Evolutionary conservation across 2,113 vertebrate genomes (phyloP), one percentile per base, ranked within the genome.

Genomic region (Chamaea fasciata): DNA sequence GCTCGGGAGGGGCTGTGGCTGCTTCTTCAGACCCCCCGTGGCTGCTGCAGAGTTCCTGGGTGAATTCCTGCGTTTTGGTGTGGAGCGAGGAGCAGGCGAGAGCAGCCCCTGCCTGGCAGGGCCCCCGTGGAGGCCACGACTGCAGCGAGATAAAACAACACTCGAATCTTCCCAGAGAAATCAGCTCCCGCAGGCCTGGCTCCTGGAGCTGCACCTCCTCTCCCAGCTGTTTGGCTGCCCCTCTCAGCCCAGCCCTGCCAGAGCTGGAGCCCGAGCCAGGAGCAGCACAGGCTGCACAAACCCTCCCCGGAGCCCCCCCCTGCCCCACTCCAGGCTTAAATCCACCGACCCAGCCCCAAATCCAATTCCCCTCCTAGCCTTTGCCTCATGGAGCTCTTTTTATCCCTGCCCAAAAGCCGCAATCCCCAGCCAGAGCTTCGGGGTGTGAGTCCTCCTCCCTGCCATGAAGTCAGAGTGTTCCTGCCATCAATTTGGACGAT

Each of bases 21-120:
- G 50, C 65, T 65, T 3, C 5, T 10, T 3, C 31, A 15, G 2
- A 4, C 12, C 73, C 37, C 64, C 64, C 0, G 7, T 2, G 31
- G 39, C 62, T 47, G 79, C 79, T 59, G 94, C 7, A 5, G 65
- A 1, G 23, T 2, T 21, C 55, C 71, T 1, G 35, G 41, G 60
- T n/a, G 75, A 16, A 42, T 33, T 15, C 74, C 57, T 50, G 46
- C 35, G 24, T 5, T 23, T 49, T 49, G 47, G 87, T n/a, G 5
- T 1, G 50, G 46, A 74, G 50, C 0, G 24, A 49, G 6, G 7
- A 2, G 41, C 4, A 7, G 27, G 57, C 9, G 5, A 63, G 75
- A 5, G 3, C 55, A 44, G 73, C 46, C 60, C 42, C 70, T 9
- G 60, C 56, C 62, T 4, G 0, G 5, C 16, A 1, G 30, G 30